These are phyloP conservation scores for Drosophila serrata DNA, from an alignment of 1,140 invertebrate species.

Conservation along the genomic window DNA sequence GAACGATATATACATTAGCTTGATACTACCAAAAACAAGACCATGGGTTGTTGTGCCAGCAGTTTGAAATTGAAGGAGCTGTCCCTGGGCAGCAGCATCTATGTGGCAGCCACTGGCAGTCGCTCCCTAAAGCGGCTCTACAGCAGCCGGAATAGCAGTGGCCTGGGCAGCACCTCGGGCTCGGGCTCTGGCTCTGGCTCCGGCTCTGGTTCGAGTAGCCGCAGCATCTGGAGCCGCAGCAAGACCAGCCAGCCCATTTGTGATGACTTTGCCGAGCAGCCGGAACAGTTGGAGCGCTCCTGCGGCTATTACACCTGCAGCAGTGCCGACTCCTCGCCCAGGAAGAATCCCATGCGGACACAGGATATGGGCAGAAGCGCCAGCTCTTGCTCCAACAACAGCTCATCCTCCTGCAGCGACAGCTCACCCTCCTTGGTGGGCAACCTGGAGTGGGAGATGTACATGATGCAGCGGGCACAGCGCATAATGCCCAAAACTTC, in stretches of 20 bases:
- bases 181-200: slow-evolving; percentile 11
- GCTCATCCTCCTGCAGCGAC: neutral
- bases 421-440: slow-evolving; percentile 9
- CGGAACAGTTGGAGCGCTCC: slow-evolving; percentile 49
- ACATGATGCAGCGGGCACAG: slow-evolving; percentile 73
- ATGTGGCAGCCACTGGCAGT: slow-evolving; percentile 11
- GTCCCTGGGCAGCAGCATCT: slow-evolving; percentile 42
- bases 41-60: slow-evolving; percentile 70
- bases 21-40: neutral
- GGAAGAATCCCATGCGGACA: slow-evolving; percentile 43
- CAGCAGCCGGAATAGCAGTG: slow-evolving; percentile 45
- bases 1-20: neutral
- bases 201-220: slow-evolving; percentile 8
- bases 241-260: slow-evolving; percentile 56
- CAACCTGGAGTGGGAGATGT: slow-evolving; percentile 81
- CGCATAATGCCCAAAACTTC: slow-evolving; percentile 81
- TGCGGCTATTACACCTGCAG: slow-evolving; percentile 70
- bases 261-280: slow-evolving; percentile 73
- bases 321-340: slow-evolving; percentile 61
- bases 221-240: slow-evolving; percentile 51
- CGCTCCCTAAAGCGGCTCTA: slow-evolving; percentile 47
- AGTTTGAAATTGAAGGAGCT: slow-evolving; percentile 52
- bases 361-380: slow-evolving; percentile 52
- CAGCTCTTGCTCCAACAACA: neutral
- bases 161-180: slow-evolving; percentile 29